Percentiles rank a stretch among this genome's conserved stretches.
phyloP scores from a whole-genome alignment of 2,888 invertebrate species.

The Macaria notata region DNA sequence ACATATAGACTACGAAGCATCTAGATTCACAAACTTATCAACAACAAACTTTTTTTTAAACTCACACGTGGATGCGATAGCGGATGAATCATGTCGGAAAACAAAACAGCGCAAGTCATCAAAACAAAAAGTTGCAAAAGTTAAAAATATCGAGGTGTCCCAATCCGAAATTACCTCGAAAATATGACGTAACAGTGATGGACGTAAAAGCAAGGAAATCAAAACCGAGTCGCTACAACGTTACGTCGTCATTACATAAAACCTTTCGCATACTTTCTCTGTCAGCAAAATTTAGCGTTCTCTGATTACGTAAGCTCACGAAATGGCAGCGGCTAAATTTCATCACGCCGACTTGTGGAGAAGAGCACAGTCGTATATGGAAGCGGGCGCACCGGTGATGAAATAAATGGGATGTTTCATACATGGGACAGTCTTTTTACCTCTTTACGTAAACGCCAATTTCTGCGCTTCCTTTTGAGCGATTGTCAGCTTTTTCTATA shows the following conservation, averaged over 20 bases:
- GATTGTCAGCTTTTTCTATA: no score
- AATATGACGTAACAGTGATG: constrained; percentile 72
- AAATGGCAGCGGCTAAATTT: constrained; percentile 80
- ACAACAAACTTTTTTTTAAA: background rate
- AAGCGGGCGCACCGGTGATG: constrained; percentile 48
- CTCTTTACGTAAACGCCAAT: constrained; percentile 14
- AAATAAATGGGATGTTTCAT: constrained; percentile 49
- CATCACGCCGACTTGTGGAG: constrained; percentile 72
- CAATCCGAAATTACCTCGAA: constrained; percentile 59
- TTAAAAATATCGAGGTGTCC: constrained; percentile 44
- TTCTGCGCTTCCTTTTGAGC: background rate
- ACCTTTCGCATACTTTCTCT: constrained; percentile 82
- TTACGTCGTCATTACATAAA: constrained; percentile 78
- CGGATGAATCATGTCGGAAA: constrained; percentile 9
- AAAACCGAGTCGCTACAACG: constrained; percentile 73
- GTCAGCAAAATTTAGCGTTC: constrained; percentile 81
- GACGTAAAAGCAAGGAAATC: constrained; percentile 79
- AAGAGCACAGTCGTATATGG: constrained; percentile 72
- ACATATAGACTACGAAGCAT: background rate
- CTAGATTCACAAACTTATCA: background rate
- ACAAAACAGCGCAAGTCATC: constrained; percentile 8
- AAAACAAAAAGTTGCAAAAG: constrained; percentile 31
- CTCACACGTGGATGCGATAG: constrained; percentile 3
- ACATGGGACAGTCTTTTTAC: constrained; percentile 50
- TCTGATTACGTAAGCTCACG: constrained; percentile 66